Evolutionary conservation across 2,797 vertebrate genomes (phyloP).

Genomic region (Chelon auratus): DNA sequence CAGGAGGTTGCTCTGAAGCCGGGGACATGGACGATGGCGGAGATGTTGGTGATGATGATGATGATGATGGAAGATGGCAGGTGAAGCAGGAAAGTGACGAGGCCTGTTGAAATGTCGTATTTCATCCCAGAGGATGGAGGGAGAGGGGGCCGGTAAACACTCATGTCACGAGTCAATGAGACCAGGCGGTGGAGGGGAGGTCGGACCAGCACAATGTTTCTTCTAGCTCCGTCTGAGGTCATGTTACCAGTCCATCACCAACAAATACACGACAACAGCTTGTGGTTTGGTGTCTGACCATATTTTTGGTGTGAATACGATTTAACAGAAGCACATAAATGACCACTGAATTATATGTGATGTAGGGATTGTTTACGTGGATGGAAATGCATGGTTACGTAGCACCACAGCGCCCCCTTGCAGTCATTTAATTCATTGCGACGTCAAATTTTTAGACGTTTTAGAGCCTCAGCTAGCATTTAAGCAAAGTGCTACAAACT

Average conservation of each 20-base stretch:
- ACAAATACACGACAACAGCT: too few relatives aligned
- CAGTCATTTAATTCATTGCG: too few relatives aligned
- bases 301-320: too few relatives aligned
- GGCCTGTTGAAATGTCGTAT: conserved; percentile 13
- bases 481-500: too few relatives aligned
- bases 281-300: too few relatives aligned
- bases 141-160: not conserved
- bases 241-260: not conserved
- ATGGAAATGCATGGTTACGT: too few relatives aligned
- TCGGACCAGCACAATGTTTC: not conserved
- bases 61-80: conserved; percentile 9
- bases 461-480: too few relatives aligned
- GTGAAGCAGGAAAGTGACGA: conserved; percentile 3
- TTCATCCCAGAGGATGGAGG: not conserved
- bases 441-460: too few relatives aligned
- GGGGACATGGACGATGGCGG: not conserved
- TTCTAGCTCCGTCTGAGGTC: not conserved
- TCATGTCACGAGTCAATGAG: not conserved
- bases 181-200: not conserved
- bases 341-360: too few relatives aligned
- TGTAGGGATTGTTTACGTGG: too few relatives aligned
- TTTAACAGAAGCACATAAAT: too few relatives aligned
- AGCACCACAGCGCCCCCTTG: too few relatives aligned
- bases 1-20: not conserved
- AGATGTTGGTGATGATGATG: not conserved